phyloP scores from a whole-genome alignment of 2,888 invertebrate genomes.

The Scaptomyza polygonia region DNA sequence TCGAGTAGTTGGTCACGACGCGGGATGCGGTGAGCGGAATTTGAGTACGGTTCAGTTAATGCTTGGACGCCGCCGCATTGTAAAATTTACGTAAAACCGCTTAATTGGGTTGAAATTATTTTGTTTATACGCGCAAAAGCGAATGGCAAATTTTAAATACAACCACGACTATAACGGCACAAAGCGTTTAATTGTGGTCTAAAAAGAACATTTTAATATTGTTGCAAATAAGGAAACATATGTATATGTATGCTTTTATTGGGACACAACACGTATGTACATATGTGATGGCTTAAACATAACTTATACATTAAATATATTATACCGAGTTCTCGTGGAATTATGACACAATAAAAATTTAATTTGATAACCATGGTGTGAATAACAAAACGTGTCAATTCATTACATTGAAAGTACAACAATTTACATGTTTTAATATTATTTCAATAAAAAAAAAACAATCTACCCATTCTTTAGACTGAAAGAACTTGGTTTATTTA shows the following conservation, averaged over 20 bases:
- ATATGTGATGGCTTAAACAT: too few relatives aligned
- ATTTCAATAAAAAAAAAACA: not conserved
- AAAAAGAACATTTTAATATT: conserved; percentile 32
- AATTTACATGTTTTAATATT: not conserved
- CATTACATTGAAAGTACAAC: too few relatives aligned
- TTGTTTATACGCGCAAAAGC: conserved; percentile 58
- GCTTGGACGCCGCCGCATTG: conserved; percentile 43
- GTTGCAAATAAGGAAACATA: conserved; percentile 4
- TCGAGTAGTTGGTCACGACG: conserved; percentile 26
- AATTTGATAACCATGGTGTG: not conserved
- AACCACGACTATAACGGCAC: conserved; percentile 54
- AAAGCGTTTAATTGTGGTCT: conserved; percentile 54
- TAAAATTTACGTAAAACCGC: conserved; percentile 66
- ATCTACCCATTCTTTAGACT: too few relatives aligned
- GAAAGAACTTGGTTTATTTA: not conserved
- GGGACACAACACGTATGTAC: not conserved
- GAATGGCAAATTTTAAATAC: conserved; percentile 37
- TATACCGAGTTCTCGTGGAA: not conserved
- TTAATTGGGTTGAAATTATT: conserved; percentile 72
- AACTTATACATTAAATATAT: not conserved
- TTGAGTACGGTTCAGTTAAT: conserved; percentile 40
- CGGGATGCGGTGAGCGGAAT: not conserved
- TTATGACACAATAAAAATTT: not conserved
- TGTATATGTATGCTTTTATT: conserved; percentile 2
- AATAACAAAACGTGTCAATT: not conserved